Evolutionary conservation across 1,140 invertebrate genomes (phyloP).

Genomic region (Mactra quadrangularis): DNA sequence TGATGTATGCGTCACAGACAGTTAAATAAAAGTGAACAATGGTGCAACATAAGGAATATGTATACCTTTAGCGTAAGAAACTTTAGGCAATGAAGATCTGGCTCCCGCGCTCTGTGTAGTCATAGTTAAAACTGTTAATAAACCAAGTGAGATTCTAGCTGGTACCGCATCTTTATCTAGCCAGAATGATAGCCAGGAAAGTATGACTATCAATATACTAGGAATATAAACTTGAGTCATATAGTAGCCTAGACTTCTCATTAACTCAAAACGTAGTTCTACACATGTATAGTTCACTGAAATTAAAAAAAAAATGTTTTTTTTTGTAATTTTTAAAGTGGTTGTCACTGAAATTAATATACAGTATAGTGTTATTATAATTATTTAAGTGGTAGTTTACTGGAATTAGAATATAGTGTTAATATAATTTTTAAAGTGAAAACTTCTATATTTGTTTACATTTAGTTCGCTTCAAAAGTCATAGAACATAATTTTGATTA

Average conservation of each 20-base stretch:
- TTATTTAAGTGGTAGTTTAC: too few relatives aligned
- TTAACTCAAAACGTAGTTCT: conserved; percentile 65
- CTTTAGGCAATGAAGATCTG: conserved; percentile 76
- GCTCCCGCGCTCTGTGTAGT: conserved; percentile 80
- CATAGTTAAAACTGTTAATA: conserved; percentile 82
- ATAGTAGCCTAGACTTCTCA: conserved; percentile 73
- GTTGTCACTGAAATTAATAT: too few relatives aligned
- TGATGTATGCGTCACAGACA: too few relatives aligned
- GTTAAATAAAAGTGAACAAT: too few relatives aligned
- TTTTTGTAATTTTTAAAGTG: background rate
- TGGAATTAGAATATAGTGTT: too few relatives aligned
- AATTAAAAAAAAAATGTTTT: conserved; percentile 14
- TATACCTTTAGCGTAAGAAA: conserved; percentile 85
- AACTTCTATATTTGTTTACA: too few relatives aligned
- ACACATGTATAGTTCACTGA: conserved; percentile 76
- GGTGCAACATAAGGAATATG: too few relatives aligned
- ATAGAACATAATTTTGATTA: too few relatives aligned
- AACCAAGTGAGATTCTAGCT: conserved; percentile 85
- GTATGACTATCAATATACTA: conserved; percentile 87
- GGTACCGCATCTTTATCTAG: conserved; percentile 87
- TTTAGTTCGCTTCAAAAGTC: too few relatives aligned
- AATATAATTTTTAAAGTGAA: too few relatives aligned
- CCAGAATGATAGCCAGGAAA: conserved; percentile 98
- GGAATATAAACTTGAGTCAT: conserved; percentile 77
- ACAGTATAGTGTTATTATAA: too few relatives aligned